Evolutionary conservation across 1,140 invertebrate genomes (phyloP).

Genomic region (Zaprionus vittiger): DNA sequence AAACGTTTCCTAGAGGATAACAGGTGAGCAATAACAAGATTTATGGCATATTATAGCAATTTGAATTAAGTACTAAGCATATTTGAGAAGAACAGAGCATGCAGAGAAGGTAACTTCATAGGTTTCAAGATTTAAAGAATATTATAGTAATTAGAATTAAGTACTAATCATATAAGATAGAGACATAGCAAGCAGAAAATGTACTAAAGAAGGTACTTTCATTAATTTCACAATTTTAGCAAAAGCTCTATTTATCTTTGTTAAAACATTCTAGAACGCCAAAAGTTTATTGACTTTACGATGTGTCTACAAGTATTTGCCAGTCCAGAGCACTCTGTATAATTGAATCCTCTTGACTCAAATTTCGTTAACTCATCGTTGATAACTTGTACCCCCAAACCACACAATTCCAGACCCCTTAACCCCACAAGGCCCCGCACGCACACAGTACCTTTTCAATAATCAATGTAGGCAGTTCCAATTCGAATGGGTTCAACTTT

Average conservation of each 20-base stretch:
- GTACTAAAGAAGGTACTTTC: not conserved
- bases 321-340: slow-evolving; percentile 47
- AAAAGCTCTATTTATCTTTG: not conserved
- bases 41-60: not conserved
- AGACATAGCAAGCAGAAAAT: no score
- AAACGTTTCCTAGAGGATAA: slow-evolving; percentile 6
- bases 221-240: not conserved
- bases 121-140: not conserved
- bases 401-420: not conserved
- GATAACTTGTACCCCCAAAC: not conserved
- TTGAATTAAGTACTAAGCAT: not conserved
- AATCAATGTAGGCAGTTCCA: slow-evolving; percentile 21
- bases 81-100: not conserved
- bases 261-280: not conserved
- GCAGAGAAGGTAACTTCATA: not conserved
- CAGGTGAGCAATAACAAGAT: slow-evolving; percentile 7
- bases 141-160: not conserved
- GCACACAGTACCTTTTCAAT: not conserved
- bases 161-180: not conserved
- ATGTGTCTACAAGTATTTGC: slow-evolving; percentile 33
- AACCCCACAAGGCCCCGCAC: not conserved
- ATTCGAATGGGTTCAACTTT: slow-evolving; percentile 24
- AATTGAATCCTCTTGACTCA: slow-evolving; percentile 47
- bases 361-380: slow-evolving; percentile 62
- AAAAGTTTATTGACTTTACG: slow-evolving; percentile 4